Conservation (phyloP, 2,113 vertebrate species). For the Pterophyllum scalare region DNA sequence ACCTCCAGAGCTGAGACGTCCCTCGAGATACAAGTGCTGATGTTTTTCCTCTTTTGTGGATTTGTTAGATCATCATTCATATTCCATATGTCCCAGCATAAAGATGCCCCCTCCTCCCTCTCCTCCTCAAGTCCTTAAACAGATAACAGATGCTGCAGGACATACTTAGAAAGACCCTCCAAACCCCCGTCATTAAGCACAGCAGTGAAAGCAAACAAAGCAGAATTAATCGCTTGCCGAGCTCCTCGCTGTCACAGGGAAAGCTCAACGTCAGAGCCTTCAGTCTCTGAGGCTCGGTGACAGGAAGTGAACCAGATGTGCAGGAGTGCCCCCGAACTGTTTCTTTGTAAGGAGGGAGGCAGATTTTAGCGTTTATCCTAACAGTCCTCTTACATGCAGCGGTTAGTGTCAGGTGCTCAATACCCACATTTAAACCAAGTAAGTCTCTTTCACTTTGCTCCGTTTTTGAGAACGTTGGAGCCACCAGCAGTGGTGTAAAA, state of each 20-base stretch:
- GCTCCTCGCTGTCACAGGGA: not conserved
- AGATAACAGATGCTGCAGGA: conserved; percentile 41
- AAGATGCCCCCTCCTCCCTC: not conserved
- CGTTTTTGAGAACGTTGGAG: not conserved
- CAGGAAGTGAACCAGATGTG: conserved; percentile 13
- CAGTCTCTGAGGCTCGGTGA: not conserved
- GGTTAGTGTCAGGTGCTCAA: not conserved
- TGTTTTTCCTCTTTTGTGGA: conserved; percentile 3
- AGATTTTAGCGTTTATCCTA: not conserved
- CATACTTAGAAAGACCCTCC: not conserved
- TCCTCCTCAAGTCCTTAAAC: conserved; percentile 8
- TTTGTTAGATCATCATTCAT: conserved; percentile 43
- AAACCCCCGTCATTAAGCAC: conserved; percentile 31
- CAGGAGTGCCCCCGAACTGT: not conserved
- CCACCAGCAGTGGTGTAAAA: not conserved
- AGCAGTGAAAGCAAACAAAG: not conserved
- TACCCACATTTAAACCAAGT: not conserved
- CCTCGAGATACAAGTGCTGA: conserved; percentile 12
- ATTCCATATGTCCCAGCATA: conserved; percentile 27
- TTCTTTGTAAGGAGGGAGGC: not conserved
- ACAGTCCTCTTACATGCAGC: not conserved
- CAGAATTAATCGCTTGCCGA: not conserved
- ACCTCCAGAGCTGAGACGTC: conserved; percentile 1
- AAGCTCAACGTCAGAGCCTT: not conserved
- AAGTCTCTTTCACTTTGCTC: not conserved